Conservation (phyloP, 2,888 invertebrate species). For the Nomada flava region DNA sequence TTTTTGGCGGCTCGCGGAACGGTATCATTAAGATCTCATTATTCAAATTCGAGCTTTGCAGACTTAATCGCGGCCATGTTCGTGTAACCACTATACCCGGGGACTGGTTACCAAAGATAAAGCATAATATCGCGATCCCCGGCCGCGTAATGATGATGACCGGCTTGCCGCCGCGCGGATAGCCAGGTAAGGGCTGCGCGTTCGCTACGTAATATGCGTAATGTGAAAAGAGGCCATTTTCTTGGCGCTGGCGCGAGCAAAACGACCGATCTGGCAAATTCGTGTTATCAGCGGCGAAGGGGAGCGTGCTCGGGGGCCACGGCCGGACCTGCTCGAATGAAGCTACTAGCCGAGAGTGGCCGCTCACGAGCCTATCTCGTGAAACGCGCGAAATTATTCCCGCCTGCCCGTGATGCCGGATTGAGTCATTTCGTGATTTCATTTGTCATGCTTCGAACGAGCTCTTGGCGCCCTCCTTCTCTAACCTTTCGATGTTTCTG, state of each 20-base stretch:
- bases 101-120: conserved; percentile 79
- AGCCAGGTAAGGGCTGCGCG: conserved; percentile 70
- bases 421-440: conserved; percentile 53
- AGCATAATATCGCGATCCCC: conserved; percentile 83
- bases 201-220: conserved; percentile 79
- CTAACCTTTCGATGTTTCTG: not conserved
- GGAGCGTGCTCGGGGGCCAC: conserved; percentile 39
- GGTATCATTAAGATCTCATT: conserved; percentile 82
- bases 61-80: conserved; percentile 78
- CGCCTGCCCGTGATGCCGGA: conserved; percentile 21
- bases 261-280: conserved; percentile 63
- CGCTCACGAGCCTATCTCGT: conserved; percentile 20
- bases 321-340: conserved; percentile 27
- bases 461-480: not conserved
- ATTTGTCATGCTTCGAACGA: conserved; percentile 47
- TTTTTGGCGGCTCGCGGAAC: conserved; percentile 61
- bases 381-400: conserved; percentile 50
- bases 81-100: conserved; percentile 75
- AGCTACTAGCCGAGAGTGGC: conserved; percentile 29
- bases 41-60: conserved; percentile 83
- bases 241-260: conserved; percentile 65
- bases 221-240: conserved; percentile 82
- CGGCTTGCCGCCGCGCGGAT: conserved; percentile 80
- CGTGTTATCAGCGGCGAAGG: conserved; percentile 67
- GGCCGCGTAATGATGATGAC: conserved; percentile 84